Conservation (phyloP, 2,888 invertebrate species). For the Ptilodon capucinus region DNA sequence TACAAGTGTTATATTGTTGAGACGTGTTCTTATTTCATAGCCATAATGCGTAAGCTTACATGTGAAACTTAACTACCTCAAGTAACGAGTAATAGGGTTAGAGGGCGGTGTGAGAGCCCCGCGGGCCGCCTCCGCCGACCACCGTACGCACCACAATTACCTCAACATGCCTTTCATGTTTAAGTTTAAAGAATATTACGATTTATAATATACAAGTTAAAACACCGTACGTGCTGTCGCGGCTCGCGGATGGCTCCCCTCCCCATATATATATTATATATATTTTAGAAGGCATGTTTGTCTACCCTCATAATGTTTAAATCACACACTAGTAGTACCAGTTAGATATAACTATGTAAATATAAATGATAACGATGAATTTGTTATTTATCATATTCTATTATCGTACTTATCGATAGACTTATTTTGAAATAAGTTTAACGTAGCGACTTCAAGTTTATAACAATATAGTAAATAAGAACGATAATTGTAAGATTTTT, state of each 20-base stretch:
- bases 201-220: constrained; percentile 19
- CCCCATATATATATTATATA: constrained; percentile 40
- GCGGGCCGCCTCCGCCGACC: constrained; percentile 23
- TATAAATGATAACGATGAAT: constrained; percentile 68
- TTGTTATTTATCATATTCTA: constrained; percentile 80
- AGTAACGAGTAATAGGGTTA: constrained; percentile 67
- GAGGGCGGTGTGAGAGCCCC: constrained; percentile 50
- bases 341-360: constrained; percentile 72
- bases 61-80: constrained; percentile 79
- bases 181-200: constrained; percentile 41
- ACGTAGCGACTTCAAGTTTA: constrained; percentile 72
- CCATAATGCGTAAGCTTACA: constrained; percentile 67
- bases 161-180: constrained; percentile 66
- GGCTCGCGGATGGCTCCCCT: constrained; percentile 18
- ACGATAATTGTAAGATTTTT: constrained; percentile 61
- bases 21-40: constrained; percentile 65
- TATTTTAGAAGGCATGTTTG: constrained; percentile 66
- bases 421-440: constrained; percentile 76
- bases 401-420: constrained; percentile 73
- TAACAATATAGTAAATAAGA: constrained; percentile 65
- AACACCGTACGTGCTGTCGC: constrained; percentile 11
- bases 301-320: constrained; percentile 68
- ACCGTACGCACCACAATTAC: constrained; percentile 37
- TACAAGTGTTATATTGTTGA: constrained; percentile 66
- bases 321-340: constrained; percentile 69